Evolutionary conservation across 1,140 invertebrate species (phyloP).

Genomic region (Pogonomyrmex californicus): DNA sequence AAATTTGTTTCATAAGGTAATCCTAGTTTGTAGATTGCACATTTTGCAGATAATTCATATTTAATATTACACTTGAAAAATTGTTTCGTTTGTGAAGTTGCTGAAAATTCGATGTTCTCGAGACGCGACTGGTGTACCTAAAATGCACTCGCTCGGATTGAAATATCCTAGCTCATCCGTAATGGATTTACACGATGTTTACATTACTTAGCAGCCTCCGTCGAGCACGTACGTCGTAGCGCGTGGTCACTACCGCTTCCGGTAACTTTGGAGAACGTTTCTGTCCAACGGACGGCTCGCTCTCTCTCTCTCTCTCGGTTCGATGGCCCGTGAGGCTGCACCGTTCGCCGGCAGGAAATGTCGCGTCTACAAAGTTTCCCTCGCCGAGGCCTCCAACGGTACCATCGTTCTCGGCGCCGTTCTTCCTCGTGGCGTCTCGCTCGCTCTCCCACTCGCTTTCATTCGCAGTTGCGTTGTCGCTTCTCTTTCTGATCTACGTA

Average conservation of each 20-base stretch:
- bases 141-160: conserved; percentile 53
- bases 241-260: conserved; percentile 28
- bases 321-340: conserved; percentile 41
- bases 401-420: conserved; percentile 52
- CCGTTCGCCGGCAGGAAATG: conserved; percentile 78
- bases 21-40: neutral
- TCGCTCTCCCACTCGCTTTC: conserved; percentile 29
- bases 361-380: conserved; percentile 81
- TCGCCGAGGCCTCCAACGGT: conserved; percentile 60
- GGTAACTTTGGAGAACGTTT: conserved; percentile 64
- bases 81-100: neutral
- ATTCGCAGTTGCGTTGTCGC: conserved; percentile 36
- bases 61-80: neutral
- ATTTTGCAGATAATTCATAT: neutral
- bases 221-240: conserved; percentile 51
- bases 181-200: conserved; percentile 80
- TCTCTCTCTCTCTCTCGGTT: conserved; percentile 22
- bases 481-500: conserved; percentile 33
- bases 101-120: conserved; percentile 7
- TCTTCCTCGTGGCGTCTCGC: conserved; percentile 47
- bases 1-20: neutral
- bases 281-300: conserved; percentile 17
- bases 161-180: conserved; percentile 30
- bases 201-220: conserved; percentile 80
- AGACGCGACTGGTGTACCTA: neutral